Conservation (phyloP, 2,113 vertebrate genomes). For the Muntiacus reevesi region DNA sequence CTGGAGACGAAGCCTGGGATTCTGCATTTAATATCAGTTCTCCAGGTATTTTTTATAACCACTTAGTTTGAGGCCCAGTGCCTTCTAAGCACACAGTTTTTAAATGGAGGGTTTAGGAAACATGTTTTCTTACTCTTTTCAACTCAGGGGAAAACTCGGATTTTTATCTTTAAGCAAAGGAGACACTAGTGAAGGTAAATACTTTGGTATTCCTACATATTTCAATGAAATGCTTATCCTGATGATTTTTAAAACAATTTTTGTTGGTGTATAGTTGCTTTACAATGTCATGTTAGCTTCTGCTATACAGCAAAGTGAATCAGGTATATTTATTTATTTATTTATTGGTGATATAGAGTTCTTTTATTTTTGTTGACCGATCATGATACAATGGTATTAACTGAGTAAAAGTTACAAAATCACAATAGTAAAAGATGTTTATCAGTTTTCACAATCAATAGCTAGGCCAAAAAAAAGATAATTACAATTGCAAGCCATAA, state of each 20-base stretch:
- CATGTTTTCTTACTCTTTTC: neutral
- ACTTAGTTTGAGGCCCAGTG: neutral
- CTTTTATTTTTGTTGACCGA: no score
- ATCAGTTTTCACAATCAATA: no score
- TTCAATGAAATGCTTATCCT: neutral
- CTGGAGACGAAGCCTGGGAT: neutral
- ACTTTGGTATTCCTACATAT: neutral
- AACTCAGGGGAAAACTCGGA: neutral
- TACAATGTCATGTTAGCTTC: neutral
- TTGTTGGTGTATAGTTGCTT: neutral
- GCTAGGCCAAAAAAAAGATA: no score
- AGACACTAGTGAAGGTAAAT: neutral
- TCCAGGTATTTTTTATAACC: neutral
- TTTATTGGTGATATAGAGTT: no score
- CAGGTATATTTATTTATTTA: neutral
- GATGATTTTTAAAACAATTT: neutral
- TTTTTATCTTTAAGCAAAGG: neutral
- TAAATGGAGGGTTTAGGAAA: conserved; percentile 2
- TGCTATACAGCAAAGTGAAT: neutral
- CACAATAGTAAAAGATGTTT: no score
- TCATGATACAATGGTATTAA: no score
- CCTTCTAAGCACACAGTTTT: neutral
- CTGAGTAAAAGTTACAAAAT: no score
- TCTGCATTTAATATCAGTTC: neutral
- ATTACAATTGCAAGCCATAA: no score